Evolutionary conservation across 2,797 vertebrate species (phyloP).

Genomic region (Myripristis murdjan): DNA sequence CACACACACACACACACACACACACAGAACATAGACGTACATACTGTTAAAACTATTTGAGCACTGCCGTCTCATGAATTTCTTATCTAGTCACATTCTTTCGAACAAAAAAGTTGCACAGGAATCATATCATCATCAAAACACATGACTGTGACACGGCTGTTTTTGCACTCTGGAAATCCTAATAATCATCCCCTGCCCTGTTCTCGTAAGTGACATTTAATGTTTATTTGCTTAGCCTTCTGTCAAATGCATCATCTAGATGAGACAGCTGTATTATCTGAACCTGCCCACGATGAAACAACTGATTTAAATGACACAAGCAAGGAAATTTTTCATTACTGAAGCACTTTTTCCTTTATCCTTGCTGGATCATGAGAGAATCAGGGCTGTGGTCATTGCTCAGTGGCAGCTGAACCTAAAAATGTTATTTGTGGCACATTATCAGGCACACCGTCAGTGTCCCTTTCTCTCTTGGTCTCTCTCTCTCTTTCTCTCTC

Average conservation of each 20-base stretch:
- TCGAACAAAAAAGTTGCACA: conserved; percentile 2
- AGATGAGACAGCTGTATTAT: conserved; percentile 42
- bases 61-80: background rate
- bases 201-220: conserved; percentile 37
- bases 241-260: conserved; percentile 52
- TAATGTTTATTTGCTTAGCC: conserved; percentile 31
- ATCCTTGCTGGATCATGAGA: conserved; percentile 17
- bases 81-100: background rate
- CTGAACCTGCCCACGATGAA: conserved; percentile 27
- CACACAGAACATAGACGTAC: background rate
- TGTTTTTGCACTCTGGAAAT: conserved; percentile 32
- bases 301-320: conserved; percentile 42
- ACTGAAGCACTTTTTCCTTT: conserved; percentile 7
- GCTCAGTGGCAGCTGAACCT: conserved; percentile 12
- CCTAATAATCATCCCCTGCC: conserved; percentile 48
- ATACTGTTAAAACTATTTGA: background rate
- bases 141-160: conserved; percentile 9
- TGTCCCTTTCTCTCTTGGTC: background rate
- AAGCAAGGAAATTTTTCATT: conserved; percentile 31
- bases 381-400: conserved; percentile 4
- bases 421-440: background rate
- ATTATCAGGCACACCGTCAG: conserved; percentile 24
- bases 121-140: conserved; percentile 1
- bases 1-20: conserved; percentile 14
- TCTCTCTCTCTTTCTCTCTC: background rate